Base-by-base conservation (phyloP, 2,888 invertebrate species). In the Cinara cedri region DNA sequence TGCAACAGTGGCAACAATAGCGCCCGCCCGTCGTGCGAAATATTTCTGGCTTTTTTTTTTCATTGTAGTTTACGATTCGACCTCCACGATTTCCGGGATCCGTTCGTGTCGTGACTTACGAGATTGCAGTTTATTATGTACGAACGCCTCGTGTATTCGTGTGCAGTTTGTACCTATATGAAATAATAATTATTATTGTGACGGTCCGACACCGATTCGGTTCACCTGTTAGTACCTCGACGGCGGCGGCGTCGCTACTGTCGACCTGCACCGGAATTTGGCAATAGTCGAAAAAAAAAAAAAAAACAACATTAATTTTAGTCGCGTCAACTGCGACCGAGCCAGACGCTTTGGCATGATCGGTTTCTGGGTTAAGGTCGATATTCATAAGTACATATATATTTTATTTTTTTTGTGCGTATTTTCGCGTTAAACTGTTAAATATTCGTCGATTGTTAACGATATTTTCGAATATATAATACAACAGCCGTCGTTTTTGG, bases 321-420 rank as follows among this genome's bases (percentile, higher is more conserved):
- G 60, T 63, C 6, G 10, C 72, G n/a, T 60, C 13, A 51, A 63
- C 74, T 10, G 13, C 0, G 21, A 21, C 14, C 21, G 21, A 26
- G 51, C 42, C 65, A 54, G 74, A 75, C 62, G 42, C 51, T 78
- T 68, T 78, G 76, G 68, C 76, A 70, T 19, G 66, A 26, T 13
- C 57, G 4, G 16, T 42, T 78, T 78, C 26, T 70, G 76, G 55
- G 68, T 78, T 78, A 78, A 78, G 76, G 76, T 57, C 57, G 14
- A 65, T 24, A 14, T 6, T 34, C 34, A 6, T 34, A 34, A 4
- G 6, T 6, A 34, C 6, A 34, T 6, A 34, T 34, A 34, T 34
- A 34, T 34, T 34, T 34, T 34, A 34, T 34, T 34, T 34, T 34
- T 76, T 60, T 72, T 60, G 26, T 71, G n/a, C 13, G 16, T 46